Conservation (phyloP, 2,888 invertebrate species). For the Creontiades dilutus region DNA sequence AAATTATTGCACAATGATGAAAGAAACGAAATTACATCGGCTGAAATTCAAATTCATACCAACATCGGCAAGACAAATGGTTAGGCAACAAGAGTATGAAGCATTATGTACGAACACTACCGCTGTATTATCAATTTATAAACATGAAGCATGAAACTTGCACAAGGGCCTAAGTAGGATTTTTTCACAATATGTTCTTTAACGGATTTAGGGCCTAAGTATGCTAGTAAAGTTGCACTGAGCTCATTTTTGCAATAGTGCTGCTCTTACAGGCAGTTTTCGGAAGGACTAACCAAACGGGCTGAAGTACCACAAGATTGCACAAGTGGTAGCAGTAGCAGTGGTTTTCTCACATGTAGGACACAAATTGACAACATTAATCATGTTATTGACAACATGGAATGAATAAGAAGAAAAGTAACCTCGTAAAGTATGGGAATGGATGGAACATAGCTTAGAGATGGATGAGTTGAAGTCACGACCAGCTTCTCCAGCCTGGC, state of each 20-base stretch:
- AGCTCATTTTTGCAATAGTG: neutral
- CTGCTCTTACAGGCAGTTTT: neutral
- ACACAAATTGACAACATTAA: no score
- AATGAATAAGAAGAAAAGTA: no score
- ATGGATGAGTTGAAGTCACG: slow-evolving; percentile 2
- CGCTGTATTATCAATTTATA: no score
- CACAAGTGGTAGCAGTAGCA: neutral
- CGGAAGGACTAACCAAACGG: neutral
- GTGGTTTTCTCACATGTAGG: no score
- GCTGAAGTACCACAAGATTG: neutral
- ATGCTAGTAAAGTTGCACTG: neutral
- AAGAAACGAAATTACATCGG: no score
- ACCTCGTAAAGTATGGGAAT: no score
- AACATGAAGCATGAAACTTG: neutral
- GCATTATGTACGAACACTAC: no score
- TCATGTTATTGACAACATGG: no score
- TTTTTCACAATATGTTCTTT: neutral
- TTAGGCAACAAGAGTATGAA: no score
- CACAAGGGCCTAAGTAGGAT: neutral
- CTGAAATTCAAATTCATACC: no score
- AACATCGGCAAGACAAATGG: no score
- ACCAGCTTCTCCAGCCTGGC: neutral
- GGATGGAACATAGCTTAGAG: neutral
- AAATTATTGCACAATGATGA: no score
- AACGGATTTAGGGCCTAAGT: neutral